Evolutionary conservation across 2,113 vertebrate species (phyloP).

Genomic region (Raja brachyura): DNA sequence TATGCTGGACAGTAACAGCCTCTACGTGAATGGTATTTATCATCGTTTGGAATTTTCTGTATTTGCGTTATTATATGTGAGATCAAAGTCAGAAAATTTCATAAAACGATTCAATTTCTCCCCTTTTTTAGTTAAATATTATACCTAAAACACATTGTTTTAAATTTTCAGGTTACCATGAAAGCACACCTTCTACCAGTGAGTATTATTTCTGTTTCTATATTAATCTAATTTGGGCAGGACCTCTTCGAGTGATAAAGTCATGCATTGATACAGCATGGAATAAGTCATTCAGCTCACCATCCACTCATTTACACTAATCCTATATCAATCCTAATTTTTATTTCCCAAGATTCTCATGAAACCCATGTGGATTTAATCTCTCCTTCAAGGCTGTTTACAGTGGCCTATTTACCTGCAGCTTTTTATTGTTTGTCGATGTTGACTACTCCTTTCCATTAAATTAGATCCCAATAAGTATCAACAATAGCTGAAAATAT

Average conservation of each 20-base stretch:
- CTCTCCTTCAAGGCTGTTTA: neutral
- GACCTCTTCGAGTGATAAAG: too few species aligned
- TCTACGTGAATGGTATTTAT: conserved; percentile 8
- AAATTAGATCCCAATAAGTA: neutral
- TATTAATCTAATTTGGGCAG: neutral
- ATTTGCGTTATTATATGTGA: neutral
- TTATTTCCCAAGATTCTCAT: neutral
- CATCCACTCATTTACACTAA: too few species aligned
- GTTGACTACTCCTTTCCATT: neutral
- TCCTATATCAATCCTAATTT: neutral
- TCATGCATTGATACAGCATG: too few species aligned
- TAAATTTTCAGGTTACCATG: conserved; percentile 28
- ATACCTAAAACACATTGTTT: neutral
- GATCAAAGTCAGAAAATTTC: neutral
- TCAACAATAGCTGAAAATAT: neutral
- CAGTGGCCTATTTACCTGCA: too few species aligned
- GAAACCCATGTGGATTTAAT: too few species aligned
- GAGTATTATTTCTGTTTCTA: neutral
- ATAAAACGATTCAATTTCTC: neutral
- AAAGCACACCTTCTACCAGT: neutral
- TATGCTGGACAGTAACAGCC: conserved; percentile 5
- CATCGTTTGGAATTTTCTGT: neutral
- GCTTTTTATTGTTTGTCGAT: neutral
- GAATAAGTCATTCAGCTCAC: too few species aligned
- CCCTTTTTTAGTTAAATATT: neutral